phyloP scores from a whole-genome alignment of 2,888 invertebrate species.

The Amblyteles armatorius region DNA sequence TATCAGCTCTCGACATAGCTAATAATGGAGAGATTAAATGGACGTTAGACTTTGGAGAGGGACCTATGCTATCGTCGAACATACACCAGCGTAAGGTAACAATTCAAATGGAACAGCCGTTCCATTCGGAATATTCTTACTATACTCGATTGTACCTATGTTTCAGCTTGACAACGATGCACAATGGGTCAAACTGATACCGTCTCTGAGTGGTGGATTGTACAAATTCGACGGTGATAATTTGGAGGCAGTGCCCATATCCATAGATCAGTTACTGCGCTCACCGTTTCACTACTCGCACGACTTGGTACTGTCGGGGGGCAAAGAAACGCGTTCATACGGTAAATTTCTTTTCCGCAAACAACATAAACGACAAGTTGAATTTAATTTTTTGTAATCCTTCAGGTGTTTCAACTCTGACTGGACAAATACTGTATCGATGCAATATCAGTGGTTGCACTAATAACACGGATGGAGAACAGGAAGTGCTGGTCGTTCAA shows the following conservation, averaged over 20 bases:
- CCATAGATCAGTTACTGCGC: constrained; percentile 93
- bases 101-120: constrained; percentile 11
- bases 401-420: constrained; percentile 88
- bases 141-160: background rate
- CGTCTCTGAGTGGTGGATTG: constrained; percentile 95
- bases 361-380: background rate
- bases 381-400: constrained; percentile 6
- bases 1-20: constrained; percentile 92
- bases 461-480: constrained; percentile 87
- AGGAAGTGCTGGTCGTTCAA: constrained; percentile 91
- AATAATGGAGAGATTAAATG: constrained; percentile 90
- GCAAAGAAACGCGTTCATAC: constrained; percentile 94
- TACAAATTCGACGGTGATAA: constrained; percentile 96
- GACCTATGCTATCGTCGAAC: constrained; percentile 94
- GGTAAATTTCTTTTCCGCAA: constrained; percentile 85
- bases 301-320: constrained; percentile 94
- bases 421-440: constrained; percentile 91
- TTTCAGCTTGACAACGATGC: constrained; percentile 92
- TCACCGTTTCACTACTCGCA: constrained; percentile 95
- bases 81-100: constrained; percentile 94
- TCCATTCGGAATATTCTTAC: constrained; percentile 20
- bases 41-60: constrained; percentile 91
- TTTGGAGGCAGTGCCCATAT: constrained; percentile 94
- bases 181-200: constrained; percentile 95
- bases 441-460: constrained; percentile 91